Evolutionary conservation across 2,797 vertebrate genomes (phyloP), one percentile per base, ranked within the genome.

Genomic region (Echeneis naucrates): DNA sequence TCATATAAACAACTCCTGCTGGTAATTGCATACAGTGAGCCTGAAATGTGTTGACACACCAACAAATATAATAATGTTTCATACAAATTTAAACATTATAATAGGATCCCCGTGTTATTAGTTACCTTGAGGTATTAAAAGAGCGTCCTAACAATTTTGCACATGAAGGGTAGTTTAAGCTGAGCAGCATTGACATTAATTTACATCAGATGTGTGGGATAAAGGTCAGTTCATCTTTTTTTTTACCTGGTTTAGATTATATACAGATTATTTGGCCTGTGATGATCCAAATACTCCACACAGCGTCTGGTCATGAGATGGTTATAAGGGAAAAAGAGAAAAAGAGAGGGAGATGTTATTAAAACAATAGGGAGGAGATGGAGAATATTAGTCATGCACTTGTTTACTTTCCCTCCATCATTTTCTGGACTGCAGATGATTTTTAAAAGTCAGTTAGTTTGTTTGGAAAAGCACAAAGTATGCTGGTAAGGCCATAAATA

Each of bases 391-490:
- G 81, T 87, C 85, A 87, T 82, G 62, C 75, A 74, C 76, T 80
- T 51, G 8, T 84, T 80, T 78, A 75, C 75, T 84, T 75, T 81
- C 55, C 57, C 69, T 58, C 55, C 62, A 75, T 86, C 60, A 69
- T 82, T 85, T 85, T 82, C 66, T 83, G 78, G 83, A 81, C 68
- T 78, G 75, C 81, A 85, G 79, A 89, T 86, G 82, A 85, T 82
- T 88, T 80, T 79, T 71, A 48, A 80, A 88, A 88, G 83, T 86
- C 85, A 78, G 69, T 90, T 80, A 77, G 78, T 87, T 83, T 87
- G 81, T 89, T 88, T 86, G 78, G 76, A 79, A 86, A 80, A 80
- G 83, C 80, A 85, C 87, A 86, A 68, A 72, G 72, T 71, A 61
- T 80, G 79, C 74, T 79, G 57, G 77, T 81, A 72, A 76, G 65